A percentile compares a stretch with the other conserved stretches of the same genome.
These are phyloP conservation scores for Ageneiosus marmoratus DNA, from an alignment of 2,113 vertebrate genomes.

Conservation along the genomic window DNA sequence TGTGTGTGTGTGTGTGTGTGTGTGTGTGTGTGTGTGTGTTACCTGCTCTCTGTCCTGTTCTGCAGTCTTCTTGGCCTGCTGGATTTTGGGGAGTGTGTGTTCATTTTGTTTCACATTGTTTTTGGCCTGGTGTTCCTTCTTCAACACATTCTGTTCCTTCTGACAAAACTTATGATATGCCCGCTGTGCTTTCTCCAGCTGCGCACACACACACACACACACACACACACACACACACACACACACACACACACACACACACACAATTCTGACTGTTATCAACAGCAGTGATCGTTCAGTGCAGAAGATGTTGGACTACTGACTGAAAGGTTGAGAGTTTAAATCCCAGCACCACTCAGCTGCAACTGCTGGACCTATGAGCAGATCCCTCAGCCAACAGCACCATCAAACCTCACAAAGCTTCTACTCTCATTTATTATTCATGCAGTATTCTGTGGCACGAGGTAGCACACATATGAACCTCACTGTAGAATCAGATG, in stretches of 20 bases:
- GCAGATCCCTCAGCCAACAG: too few relatives aligned
- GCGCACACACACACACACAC: not conserved
- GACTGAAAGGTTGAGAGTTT: too few relatives aligned
- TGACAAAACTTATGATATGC: slow-evolving; percentile 73
- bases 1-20: slow-evolving; percentile 5
- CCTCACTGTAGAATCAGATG: too few relatives aligned
- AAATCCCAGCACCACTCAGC: too few relatives aligned
- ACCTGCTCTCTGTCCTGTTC: slow-evolving; percentile 70
- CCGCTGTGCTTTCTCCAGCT: slow-evolving; percentile 73
- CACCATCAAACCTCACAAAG: too few relatives aligned
- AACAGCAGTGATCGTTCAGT: too few relatives aligned
- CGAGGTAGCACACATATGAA: too few relatives aligned
- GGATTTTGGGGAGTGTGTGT: slow-evolving; percentile 71
- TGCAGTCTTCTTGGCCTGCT: slow-evolving; percentile 64
- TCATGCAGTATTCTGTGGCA: too few relatives aligned
- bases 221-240: slow-evolving; percentile 23
- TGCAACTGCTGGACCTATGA: too few relatives aligned
- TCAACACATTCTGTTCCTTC: slow-evolving; percentile 64
- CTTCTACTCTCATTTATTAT: too few relatives aligned
- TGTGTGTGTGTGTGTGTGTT: not conserved
- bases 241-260: not conserved
- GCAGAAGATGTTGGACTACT: too few relatives aligned
- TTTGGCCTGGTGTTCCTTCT: slow-evolving; percentile 70
- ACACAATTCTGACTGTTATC: not conserved
- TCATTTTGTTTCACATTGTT: slow-evolving; percentile 67